These are phyloP conservation scores for Falcunculus frontatus DNA, from an alignment of 2,113 vertebrate genomes.

Conservation along the genomic window DNA sequence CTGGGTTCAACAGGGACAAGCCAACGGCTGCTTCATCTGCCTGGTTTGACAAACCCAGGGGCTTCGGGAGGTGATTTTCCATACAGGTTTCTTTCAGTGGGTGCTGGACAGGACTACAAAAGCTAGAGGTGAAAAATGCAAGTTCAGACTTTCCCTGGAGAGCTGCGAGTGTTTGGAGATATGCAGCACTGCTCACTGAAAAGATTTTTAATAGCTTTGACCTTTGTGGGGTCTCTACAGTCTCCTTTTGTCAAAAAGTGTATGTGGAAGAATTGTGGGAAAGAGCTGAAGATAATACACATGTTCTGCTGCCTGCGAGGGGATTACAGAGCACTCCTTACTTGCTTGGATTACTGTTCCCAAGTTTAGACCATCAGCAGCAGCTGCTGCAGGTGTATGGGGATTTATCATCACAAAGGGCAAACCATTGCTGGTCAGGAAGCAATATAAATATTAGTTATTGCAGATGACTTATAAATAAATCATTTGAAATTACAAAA, in stretches of 20 bases:
- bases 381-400: neutral
- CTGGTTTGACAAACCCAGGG: neutral
- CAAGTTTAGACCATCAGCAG: neutral
- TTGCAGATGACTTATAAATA: conserved; percentile 28
- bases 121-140: neutral
- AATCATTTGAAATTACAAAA: conserved; percentile 13
- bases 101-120: neutral
- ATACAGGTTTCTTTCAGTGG: neutral
- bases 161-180: neutral
- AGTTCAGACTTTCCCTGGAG: neutral
- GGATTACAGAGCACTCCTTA: neutral
- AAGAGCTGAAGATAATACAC: neutral
- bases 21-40: neutral
- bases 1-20: neutral
- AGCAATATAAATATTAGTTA: conserved; percentile 31
- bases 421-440: neutral
- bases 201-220: conserved; percentile 56
- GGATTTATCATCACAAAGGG: neutral
- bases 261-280: neutral
- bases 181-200: neutral
- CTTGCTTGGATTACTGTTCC: neutral
- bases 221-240: neutral
- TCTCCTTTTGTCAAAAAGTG: conserved; percentile 20
- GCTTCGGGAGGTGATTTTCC: neutral
- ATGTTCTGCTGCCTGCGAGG: neutral